phyloP scores from a whole-genome alignment of 1,140 invertebrate genomes.

The Ceratosolen solmsi region DNA sequence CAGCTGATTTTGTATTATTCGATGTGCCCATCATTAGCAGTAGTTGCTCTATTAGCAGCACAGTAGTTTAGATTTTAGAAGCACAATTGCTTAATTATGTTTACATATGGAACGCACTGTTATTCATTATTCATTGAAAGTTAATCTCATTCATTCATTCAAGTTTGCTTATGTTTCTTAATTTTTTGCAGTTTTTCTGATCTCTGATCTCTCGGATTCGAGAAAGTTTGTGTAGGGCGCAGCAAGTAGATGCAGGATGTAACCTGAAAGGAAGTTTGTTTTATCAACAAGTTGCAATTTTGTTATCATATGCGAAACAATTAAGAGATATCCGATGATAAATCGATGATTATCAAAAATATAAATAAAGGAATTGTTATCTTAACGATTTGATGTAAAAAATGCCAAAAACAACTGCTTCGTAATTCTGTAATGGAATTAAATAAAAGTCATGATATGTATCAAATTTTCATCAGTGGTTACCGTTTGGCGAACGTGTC shows the following conservation, averaged over 20 bases:
- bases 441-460: conserved; percentile 63
- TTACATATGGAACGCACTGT: neutral
- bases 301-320: neutral
- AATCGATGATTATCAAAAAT: neutral
- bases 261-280: conserved; percentile 35
- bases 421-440: conserved; percentile 28
- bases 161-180: neutral
- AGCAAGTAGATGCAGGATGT: conserved; percentile 29
- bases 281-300: conserved; percentile 11
- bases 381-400: neutral
- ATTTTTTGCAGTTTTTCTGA: neutral
- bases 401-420: neutral
- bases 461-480: conserved; percentile 71
- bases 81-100: neutral
- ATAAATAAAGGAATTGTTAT: neutral
- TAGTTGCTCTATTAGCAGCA: neutral
- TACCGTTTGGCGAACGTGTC: conserved; percentile 69
- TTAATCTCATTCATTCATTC: no score
- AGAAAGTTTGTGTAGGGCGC: neutral
- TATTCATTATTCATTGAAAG: neutral
- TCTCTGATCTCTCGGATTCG: no score
- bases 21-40: neutral
- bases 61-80: conserved; percentile 19
- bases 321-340: neutral
- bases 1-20: conserved; percentile 30